Percentiles rank a stretch among this genome's conserved stretches.
Evolutionary conservation across 2,113 vertebrate species (phyloP).

Genomic region (Salminus brasiliensis): DNA sequence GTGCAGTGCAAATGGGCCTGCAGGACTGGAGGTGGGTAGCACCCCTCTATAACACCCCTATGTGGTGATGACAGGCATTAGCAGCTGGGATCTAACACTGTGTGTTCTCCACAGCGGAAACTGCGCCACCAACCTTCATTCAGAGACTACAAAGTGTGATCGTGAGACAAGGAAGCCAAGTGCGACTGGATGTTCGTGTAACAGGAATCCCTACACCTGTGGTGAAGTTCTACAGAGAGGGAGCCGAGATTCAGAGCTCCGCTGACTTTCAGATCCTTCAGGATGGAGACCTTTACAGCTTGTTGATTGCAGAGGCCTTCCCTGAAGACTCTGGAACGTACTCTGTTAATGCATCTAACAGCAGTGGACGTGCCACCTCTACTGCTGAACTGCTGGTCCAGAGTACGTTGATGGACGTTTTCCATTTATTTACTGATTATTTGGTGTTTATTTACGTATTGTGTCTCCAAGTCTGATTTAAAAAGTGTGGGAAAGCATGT

Average conservation of each 20-base stretch:
- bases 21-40: not conserved
- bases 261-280: constrained; percentile 93
- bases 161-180: constrained; percentile 94
- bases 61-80: not conserved
- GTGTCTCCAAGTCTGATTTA: too few relatives aligned
- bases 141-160: constrained; percentile 95
- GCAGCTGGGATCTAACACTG: not conserved
- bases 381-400: constrained; percentile 88
- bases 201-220: constrained; percentile 96
- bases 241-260: constrained; percentile 98
- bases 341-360: constrained; percentile 89
- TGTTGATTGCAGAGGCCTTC: constrained; percentile 89
- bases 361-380: constrained; percentile 86
- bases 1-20: not conserved
- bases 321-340: constrained; percentile 92
- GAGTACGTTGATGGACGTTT: constrained; percentile 66
- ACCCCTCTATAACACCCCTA: not conserved
- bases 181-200: constrained; percentile 90
- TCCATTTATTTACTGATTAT: not conserved
- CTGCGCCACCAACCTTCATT: constrained; percentile 90
- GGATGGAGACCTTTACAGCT: constrained; percentile 92
- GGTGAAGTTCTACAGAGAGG: constrained; percentile 97
- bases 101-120: constrained; percentile 79
- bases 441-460: not conserved
- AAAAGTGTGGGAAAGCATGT: too few relatives aligned